Conservation (phyloP, 2,797 vertebrate species). For the Pseudocheirus occidentalis region DNA sequence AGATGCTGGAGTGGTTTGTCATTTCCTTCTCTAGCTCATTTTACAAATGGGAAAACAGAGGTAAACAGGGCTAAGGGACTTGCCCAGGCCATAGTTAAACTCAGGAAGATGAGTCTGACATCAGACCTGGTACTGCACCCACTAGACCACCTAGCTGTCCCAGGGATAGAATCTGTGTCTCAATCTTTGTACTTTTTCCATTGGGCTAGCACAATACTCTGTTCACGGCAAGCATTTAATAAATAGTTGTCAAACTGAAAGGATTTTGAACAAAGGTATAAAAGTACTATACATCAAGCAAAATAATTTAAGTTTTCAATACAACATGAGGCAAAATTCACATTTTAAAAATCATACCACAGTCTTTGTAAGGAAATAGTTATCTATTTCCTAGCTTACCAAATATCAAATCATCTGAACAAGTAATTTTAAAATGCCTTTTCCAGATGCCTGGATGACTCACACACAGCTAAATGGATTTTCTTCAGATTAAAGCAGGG, state of each 20-base stretch:
- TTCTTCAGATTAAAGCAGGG: constrained; percentile 53
- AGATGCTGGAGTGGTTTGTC: not conserved
- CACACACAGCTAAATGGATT: constrained; percentile 38
- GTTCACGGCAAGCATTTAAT: not conserved
- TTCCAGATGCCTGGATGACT: constrained; percentile 48
- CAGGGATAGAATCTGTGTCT: not conserved
- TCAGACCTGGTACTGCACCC: not conserved
- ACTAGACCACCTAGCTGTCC: not conserved
- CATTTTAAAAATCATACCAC: constrained; percentile 17
- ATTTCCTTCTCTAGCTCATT: not conserved
- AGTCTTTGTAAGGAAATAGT: constrained; percentile 44
- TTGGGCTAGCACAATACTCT: not conserved
- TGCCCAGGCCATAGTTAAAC: not conserved
- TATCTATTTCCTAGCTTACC: constrained; percentile 22
- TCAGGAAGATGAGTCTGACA: not conserved
- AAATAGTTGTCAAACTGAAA: not conserved
- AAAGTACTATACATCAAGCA: not conserved
- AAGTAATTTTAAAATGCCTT: constrained; percentile 60
- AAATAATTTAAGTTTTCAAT: not conserved
- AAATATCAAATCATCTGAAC: constrained; percentile 51
- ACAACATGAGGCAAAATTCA: constrained; percentile 33
- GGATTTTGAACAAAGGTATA: not conserved
- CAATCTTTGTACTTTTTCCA: not conserved
- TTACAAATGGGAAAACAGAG: not conserved
- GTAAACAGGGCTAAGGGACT: not conserved